Evolutionary conservation across 2,797 vertebrate species (phyloP).

Genomic region (Remorina albescens): DNA sequence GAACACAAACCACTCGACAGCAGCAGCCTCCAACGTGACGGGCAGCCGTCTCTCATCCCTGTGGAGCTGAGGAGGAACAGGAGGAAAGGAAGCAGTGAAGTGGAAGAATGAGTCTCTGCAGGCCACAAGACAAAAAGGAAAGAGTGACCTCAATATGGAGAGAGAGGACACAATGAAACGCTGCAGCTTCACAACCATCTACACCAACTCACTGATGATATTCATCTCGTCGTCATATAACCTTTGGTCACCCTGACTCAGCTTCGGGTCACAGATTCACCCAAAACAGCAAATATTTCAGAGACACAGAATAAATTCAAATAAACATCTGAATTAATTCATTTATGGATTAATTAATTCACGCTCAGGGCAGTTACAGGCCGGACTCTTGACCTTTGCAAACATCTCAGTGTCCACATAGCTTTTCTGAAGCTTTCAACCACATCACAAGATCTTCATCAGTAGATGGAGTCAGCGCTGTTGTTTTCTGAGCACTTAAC

Average conservation of each 20-base stretch:
- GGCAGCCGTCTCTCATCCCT: constrained; percentile 55
- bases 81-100: constrained; percentile 54
- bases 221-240: not conserved
- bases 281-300: not conserved
- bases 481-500: not conserved
- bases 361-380: too few species aligned
- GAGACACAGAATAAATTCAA: not conserved
- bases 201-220: not conserved
- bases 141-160: constrained; percentile 72
- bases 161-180: constrained; percentile 28
- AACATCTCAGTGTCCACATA: not conserved
- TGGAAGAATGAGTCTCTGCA: constrained; percentile 71
- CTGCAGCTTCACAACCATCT: constrained; percentile 9
- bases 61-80: constrained; percentile 32
- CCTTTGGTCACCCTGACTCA: not conserved
- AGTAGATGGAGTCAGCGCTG: too few species aligned
- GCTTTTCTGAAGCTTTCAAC: not conserved
- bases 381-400: too few species aligned
- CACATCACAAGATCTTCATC: not conserved
- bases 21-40: constrained; percentile 36
- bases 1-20: constrained; percentile 11
- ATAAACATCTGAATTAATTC: too few species aligned
- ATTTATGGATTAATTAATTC: too few species aligned
- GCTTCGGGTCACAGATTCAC: not conserved
- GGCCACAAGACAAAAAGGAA: constrained; percentile 68